These are phyloP conservation scores for Apeira syringaria DNA, from an alignment of 2,888 invertebrate species.

Conservation along the genomic window DNA sequence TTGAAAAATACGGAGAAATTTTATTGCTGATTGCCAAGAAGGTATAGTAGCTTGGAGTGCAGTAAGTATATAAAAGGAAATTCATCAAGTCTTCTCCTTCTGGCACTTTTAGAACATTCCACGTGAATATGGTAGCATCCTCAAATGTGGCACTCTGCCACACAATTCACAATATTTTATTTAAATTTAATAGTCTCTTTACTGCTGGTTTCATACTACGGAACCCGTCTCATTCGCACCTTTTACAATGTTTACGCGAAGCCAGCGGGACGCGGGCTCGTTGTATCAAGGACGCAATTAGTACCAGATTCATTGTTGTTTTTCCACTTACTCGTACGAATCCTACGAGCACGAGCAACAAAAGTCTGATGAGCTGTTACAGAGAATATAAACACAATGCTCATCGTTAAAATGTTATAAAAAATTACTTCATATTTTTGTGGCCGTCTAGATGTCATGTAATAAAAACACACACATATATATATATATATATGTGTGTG, in stretches of 20 bases:
- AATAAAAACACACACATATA: no score
- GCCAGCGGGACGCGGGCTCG: slow-evolving; percentile 35
- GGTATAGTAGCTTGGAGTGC: no score
- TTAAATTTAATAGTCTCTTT: no score
- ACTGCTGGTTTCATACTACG: slow-evolving; percentile 22
- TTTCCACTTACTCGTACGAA: slow-evolving; percentile 36
- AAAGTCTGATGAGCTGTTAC: slow-evolving; percentile 24
- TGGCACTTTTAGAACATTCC: no score
- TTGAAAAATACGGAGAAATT: no score
- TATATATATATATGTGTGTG: no score
- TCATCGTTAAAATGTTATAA: slow-evolving; percentile 29
- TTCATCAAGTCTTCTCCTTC: no score
- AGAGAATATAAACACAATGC: slow-evolving; percentile 27
- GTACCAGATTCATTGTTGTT: slow-evolving; percentile 46
- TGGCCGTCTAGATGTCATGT: slow-evolving; percentile 20
- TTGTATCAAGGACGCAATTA: slow-evolving; percentile 61
- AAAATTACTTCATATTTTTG: slow-evolving; percentile 30
- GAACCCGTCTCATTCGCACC: slow-evolving; percentile 58
- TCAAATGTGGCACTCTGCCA: no score
- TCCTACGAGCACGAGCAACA: slow-evolving; percentile 29
- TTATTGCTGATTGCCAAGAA: no score
- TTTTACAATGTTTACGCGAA: slow-evolving; percentile 61
- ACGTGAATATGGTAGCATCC: no score
- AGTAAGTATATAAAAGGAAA: no score
- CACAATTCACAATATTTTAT: no score